Percentiles rank a stretch among this genome's conserved stretches.
Conservation (phyloP, 1,140 invertebrate genomes). For the Drosophila carrolli region DNA sequence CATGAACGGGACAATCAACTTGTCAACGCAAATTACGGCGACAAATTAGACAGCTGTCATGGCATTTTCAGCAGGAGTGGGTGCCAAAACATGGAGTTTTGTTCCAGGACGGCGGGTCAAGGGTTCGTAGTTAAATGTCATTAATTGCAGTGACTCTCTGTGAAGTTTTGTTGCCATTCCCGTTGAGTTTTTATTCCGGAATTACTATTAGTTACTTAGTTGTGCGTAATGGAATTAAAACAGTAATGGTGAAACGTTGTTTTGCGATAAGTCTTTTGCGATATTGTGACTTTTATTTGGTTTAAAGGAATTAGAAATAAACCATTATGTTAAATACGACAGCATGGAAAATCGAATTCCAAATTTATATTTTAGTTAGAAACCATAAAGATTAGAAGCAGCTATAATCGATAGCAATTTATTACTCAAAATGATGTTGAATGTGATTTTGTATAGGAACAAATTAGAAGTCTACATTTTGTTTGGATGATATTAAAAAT, state of each 20-base stretch:
- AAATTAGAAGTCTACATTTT: too few species aligned
- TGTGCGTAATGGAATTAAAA: constrained; percentile 3
- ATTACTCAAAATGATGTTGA: too few species aligned
- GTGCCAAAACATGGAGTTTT: constrained; percentile 38
- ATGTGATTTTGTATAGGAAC: too few species aligned
- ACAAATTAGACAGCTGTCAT: constrained; percentile 57
- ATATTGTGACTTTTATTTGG: neutral
- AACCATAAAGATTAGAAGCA: neutral
- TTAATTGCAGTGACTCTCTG: constrained; percentile 24
- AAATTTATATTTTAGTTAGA: neutral
- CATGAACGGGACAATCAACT: constrained; percentile 40
- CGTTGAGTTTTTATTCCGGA: neutral
- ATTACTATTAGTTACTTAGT: neutral
- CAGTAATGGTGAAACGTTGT: neutral
- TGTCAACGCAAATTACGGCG: constrained; percentile 56
- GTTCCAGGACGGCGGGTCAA: constrained; percentile 1
- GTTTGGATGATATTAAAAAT: too few species aligned
- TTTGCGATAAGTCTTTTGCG: neutral
- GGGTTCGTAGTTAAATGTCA: constrained; percentile 19
- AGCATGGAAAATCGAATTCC: neutral
- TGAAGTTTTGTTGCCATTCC: neutral
- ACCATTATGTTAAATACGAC: neutral
- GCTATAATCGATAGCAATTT: too few species aligned
- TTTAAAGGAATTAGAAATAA: neutral
- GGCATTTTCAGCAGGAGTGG: constrained; percentile 35